Base-by-base conservation (phyloP, 2,888 invertebrate genomes). In the Acronicta psi region DNA sequence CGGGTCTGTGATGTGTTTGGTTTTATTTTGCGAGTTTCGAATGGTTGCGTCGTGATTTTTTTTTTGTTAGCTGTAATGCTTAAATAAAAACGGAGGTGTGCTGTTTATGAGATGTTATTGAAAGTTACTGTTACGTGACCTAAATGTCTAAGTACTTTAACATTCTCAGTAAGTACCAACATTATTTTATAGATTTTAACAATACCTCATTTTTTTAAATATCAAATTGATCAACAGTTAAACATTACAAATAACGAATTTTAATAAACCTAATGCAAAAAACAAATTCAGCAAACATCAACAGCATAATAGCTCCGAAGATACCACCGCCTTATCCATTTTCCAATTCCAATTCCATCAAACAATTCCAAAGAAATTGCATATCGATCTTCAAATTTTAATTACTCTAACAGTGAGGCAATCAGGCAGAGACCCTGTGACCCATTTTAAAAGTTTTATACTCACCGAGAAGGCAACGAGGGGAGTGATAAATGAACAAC, bases 401-500 rank as follows among this genome's bases (percentile, higher is more conserved):
- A 93, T 93, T 92, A 91, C 86, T 87, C 83, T 83, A 88, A 84
- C 82, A 83, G 82, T 79, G 82, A 82, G 84, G 90, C 84, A 91
- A 92, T 91, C 89, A 88, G 85, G 82, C 80, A 76, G 82, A 84
- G 88, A 91, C 92, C 92, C 87, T 89, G 90, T 94, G 94, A 94
- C 93, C 93, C 81, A 93, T 93, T 93, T 93, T 86, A 93, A 93
- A 93, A 93, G 90, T 93, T 92, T 88, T 85, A 88, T 90, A 83
- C 85, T 84, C 70, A 76, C 65, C 65, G 16, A 78, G 70, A 74
- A 75, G 69, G 76, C 83, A 83, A 91, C 87, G 88, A 93, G 93
- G 92, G 92, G 90, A 88, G 85, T 93, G 93, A 94, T 93, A 93
- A 93, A 94, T 93, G 93, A 86, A 86, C 77, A 83, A 84, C 94